Percentiles rank a stretch among this genome's conserved stretches.
These are phyloP conservation scores for Papilio aristodemus DNA, from an alignment of 1,140 invertebrate genomes.

Conservation along the genomic window DNA sequence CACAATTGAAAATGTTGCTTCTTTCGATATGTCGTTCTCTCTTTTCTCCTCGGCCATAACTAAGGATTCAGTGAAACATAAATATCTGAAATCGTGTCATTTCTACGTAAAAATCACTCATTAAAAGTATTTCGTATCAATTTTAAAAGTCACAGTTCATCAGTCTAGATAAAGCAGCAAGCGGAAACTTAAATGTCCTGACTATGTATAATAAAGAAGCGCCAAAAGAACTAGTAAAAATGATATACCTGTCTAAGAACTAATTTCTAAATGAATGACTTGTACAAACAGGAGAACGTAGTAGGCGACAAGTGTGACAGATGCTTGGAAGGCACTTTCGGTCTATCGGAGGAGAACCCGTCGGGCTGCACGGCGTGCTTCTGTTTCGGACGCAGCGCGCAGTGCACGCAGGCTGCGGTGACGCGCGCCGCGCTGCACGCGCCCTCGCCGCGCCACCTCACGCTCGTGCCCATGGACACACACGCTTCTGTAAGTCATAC, in stretches of 20 bases:
- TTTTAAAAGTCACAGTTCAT: too few relatives aligned
- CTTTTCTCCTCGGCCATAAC: too few relatives aligned
- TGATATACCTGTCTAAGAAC: neutral
- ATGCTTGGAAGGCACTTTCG: constrained; percentile 93
- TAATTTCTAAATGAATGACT: neutral
- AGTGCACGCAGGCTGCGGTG: constrained; percentile 88
- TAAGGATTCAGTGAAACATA: too few relatives aligned
- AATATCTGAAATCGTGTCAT: too few relatives aligned
- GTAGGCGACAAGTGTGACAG: constrained; percentile 90
- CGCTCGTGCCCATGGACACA: constrained; percentile 47
- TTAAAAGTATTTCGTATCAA: too few relatives aligned
- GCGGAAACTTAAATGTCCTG: too few relatives aligned
- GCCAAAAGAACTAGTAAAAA: too few relatives aligned
- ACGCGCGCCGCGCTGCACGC: constrained; percentile 88
- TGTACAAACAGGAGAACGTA: constrained; percentile 84
- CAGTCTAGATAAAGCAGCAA: too few relatives aligned
- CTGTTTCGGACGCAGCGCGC: constrained; percentile 90
- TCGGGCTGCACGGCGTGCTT: constrained; percentile 94
- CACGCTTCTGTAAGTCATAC: constrained; percentile 47
- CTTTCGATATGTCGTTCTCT: too few relatives aligned
- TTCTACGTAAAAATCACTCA: too few relatives aligned
- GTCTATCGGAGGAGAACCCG: constrained; percentile 85
- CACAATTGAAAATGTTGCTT: too few relatives aligned
- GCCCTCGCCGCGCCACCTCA: constrained; percentile 72
- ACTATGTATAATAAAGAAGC: too few relatives aligned